Evolutionary conservation across 1,140 invertebrate species (phyloP), one percentile per base, ranked within the genome.

Genomic region (Saccostrea glomerata): DNA sequence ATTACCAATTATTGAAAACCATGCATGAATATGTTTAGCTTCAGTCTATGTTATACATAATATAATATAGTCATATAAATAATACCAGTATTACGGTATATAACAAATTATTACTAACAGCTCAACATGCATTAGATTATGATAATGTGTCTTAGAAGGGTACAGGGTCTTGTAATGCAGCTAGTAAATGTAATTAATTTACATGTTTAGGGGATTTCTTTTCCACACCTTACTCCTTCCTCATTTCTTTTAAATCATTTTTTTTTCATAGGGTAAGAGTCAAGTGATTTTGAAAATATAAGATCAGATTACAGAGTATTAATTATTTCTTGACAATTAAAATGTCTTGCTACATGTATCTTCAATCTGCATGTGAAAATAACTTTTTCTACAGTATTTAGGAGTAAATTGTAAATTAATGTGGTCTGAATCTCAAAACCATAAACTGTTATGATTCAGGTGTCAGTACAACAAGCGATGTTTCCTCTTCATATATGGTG

Each of bases 401-500:
- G 15, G 58, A 17, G 20, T 12, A 58, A 5, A 15, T 60, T 2
- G 6, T 60, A 15, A 17, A 60, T 60, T 20, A 60, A 1, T 60
- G 20, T 60, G 17, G 17, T 63, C 15, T 63, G 17, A 63, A 63
- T 20, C 58, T n/a, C 58, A 63, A n/a, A 20, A 20, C 58, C 2
- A 3, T 77, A 77, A 5, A 77, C 23, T 30, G 70, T 15, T 40
- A 23, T 86, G 11, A 87, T 90, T 30, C 86, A 92, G 92, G 86
- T 70, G 85, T 86, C 54, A 93, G 92, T 73, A 85, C 91, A 7
- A 89, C 87, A 60, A 93, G 92, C 89, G 93, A 93, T 55, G 73
- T 91, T 58, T 91, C 91, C 2, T 91, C 92, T 25, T 90, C 91
- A 6, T 90, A 92, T 82, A 93, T 93, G 93, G 93, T 93, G 13